A percentile compares a stretch with the other conserved stretches of the same genome.
These are phyloP conservation scores for Picathartes gymnocephalus DNA, from an alignment of 2,113 vertebrate genomes.

Conservation along the genomic window DNA sequence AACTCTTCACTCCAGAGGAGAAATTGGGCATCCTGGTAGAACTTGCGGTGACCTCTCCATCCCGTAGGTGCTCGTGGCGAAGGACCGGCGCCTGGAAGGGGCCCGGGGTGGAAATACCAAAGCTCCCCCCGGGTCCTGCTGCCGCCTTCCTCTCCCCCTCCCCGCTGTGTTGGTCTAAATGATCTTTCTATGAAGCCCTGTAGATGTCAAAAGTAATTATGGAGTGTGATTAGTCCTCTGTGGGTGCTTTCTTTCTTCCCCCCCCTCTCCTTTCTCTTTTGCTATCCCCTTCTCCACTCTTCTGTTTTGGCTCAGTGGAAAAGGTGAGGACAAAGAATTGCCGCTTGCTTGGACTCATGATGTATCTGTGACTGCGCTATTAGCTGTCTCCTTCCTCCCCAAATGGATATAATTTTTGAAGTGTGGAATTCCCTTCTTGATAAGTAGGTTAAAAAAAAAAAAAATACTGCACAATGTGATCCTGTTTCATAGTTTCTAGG, in stretches of 20 bases:
- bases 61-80: conserved; percentile 23
- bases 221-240: conserved; percentile 83
- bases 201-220: conserved; percentile 82
- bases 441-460: conserved; percentile 75
- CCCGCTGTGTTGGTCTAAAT: conserved; percentile 69
- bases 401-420: conserved; percentile 76
- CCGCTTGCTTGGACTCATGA: conserved; percentile 78
- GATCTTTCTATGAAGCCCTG: conserved; percentile 67
- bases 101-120: background rate
- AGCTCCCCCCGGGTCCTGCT: background rate
- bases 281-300: conserved; percentile 69
- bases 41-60: background rate
- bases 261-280: conserved; percentile 53
- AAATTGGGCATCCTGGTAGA: conserved; percentile 34
- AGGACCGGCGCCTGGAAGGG: conserved; percentile 63
- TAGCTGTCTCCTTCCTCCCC: conserved; percentile 74
- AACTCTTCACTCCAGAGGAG: conserved; percentile 34
- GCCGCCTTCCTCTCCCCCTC: conserved; percentile 51
- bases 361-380: conserved; percentile 79
- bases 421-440: conserved; percentile 79
- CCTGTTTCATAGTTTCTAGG: conserved; percentile 88
- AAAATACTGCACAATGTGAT: conserved; percentile 81
- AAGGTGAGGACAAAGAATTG: conserved; percentile 74
- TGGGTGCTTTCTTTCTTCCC: conserved; percentile 76
- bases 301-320: conserved; percentile 70